Evolutionary conservation across 2,797 vertebrate genomes (phyloP).

Genomic region (Parotocinclus haroldoi): DNA sequence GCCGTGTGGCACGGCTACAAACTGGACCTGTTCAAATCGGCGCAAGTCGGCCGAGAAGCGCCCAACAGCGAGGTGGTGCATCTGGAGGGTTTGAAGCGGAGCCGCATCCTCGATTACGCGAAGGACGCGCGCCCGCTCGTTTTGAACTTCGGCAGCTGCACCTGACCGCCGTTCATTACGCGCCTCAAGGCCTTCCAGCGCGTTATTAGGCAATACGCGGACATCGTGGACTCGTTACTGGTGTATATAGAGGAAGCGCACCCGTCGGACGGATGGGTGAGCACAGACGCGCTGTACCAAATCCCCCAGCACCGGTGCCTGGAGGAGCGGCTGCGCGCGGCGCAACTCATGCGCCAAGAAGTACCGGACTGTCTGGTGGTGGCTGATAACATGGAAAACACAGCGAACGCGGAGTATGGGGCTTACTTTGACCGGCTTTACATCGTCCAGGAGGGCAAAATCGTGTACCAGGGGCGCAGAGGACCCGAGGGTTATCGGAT

Average conservation of each 20-base stretch:
- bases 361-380: constrained; percentile 84
- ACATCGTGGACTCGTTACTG: constrained; percentile 88
- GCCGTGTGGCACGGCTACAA: constrained; percentile 96
- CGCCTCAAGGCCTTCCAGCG: constrained; percentile 90
- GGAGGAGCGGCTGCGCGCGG: constrained; percentile 86
- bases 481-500: constrained; percentile 94
- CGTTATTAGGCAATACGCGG: constrained; percentile 81
- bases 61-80: constrained; percentile 90
- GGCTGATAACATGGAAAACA: constrained; percentile 93
- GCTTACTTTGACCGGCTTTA: constrained; percentile 97
- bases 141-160: constrained; percentile 97
- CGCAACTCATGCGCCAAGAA: constrained; percentile 82
- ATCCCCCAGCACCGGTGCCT: constrained; percentile 90
- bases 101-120: constrained; percentile 84
- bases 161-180: constrained; percentile 98
- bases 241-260: constrained; percentile 98
- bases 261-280: constrained; percentile 94
- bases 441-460: constrained; percentile 80
- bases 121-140: constrained; percentile 84
- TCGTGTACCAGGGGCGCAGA: constrained; percentile 91
- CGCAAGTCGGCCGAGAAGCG: constrained; percentile 82
- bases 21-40: constrained; percentile 91
- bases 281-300: constrained; percentile 89
- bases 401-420: constrained; percentile 90
- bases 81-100: constrained; percentile 75